Evolutionary conservation across 2,113 vertebrate species (phyloP), one percentile per base, ranked within the genome.

Genomic region (Fregetta grallaria): DNA sequence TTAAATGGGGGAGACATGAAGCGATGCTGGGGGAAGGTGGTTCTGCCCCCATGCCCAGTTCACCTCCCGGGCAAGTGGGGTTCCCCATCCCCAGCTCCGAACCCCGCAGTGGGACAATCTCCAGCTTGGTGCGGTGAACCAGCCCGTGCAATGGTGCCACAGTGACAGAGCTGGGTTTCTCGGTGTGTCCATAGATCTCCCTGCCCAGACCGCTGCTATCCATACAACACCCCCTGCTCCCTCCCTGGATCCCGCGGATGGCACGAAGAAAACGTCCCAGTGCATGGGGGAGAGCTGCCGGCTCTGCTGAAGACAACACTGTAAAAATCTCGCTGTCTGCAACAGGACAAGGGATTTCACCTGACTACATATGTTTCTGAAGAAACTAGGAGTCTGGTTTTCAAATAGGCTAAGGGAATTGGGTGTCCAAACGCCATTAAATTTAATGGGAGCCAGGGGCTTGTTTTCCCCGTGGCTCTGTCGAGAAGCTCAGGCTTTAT

Each of bases 391-490:
- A 87, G 94, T 92, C 65, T 87, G 40, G 15, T 82, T 97, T 95
- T 84, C 96, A 97, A 96, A 97, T 89, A 92, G 80, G 94, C 83
- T 96, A 87, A 94, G 96, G 91, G 95, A 97, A 96, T 93, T 95
- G 53, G 82, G 86, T 91, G 95, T 96, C 88, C 95, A 94, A 97
- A 96, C 0, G 34, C 88, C 94, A 94, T 93, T 96, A 97, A 90
- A 96, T 89, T 67, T 95, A 95, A 97, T 58, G 86, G 79, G 91
- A 94, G 61, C 80, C 44, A 80, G 88, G 52, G 80, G 88, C 73
- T 44, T 81, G 52, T 89, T 92, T 93, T 92, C 88, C 96, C 97
- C 0, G 3, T 0, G 16, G 94, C 52, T 87, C 79, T 38, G 2
- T 13, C 0, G 0, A 95, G 84, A 96, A 95, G 83, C 80, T 66